Evolutionary conservation across 2,113 vertebrate species (phyloP), one percentile per base, ranked within the genome.

Genomic region (Petrocephalus microphthalmus): DNA sequence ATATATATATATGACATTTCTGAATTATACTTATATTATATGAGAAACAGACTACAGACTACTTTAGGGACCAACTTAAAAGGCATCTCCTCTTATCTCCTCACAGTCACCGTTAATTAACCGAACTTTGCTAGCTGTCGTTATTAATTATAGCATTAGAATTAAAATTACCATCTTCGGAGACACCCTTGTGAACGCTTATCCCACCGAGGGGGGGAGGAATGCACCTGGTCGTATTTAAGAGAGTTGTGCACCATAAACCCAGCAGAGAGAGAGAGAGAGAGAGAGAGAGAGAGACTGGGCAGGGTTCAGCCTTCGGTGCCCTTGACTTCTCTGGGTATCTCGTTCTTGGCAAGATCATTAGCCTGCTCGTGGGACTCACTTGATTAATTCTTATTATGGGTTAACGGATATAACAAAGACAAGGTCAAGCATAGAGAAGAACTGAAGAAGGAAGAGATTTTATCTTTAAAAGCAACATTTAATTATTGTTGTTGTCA

Each of bases 121-220:
- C 33, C 2, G 51, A 47, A 54, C 71, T 87, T 87, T 56, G 37
- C 37, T 86, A 29, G 85, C 29, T 51, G 25, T 81, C 25, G n/a
- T 87, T 87, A 87, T 89, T 89, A 86, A 89, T 89, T 89, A 89
- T 51, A 81, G 53, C 3, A 15, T 19, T 78, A 82, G 71, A 86
- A 87, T 87, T 89, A 60, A 54, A 49, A 52, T 49, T 83, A 42
- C 45, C 85, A 82, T 82, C 85, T 89, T 82, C 25, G 0, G 51
- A 82, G 51, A 85, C 85, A 25, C 47, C 64, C 71, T 54, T 51
- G 37, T 60, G 85, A 56, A 81, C 67, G 45, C 85, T 13, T 3
- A n/a, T 29, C 15, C 64, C 22, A 19, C 20, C 5, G 53, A 86
- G 85, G 7, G 17, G 60, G n/a, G 42, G 84, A 89, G 33, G 51